Percentiles rank a stretch among this genome's conserved stretches.
Evolutionary conservation across 1,140 invertebrate species (phyloP).

Genomic region (Achroia grisella): DNA sequence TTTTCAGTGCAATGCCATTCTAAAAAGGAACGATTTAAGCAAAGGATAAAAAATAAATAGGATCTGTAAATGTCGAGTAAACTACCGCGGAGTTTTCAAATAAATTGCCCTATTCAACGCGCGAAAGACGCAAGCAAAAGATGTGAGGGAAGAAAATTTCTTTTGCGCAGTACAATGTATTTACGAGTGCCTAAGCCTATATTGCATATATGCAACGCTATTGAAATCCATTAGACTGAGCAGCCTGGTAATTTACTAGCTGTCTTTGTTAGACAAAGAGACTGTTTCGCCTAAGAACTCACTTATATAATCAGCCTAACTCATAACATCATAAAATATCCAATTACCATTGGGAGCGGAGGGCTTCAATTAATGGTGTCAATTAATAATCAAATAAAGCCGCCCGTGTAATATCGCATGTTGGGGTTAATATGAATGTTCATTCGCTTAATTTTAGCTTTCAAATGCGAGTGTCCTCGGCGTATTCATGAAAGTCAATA

Average conservation of each 20-base stretch:
- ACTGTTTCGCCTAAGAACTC: slow-evolving; percentile 35
- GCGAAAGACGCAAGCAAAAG: slow-evolving; percentile 44
- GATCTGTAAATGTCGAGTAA: slow-evolving; percentile 26
- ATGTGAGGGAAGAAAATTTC: slow-evolving; percentile 49
- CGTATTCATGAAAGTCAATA: slow-evolving; percentile 1
- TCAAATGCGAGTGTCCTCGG: neutral
- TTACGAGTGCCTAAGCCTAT: slow-evolving; percentile 56
- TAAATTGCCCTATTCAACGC: slow-evolving; percentile 53
- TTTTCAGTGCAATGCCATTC: neutral
- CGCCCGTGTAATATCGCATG: neutral
- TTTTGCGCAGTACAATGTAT: slow-evolving; percentile 57
- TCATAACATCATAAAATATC: slow-evolving; percentile 38
- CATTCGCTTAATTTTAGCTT: neutral
- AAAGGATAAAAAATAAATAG: slow-evolving; percentile 31
- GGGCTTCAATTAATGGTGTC: slow-evolving; percentile 22
- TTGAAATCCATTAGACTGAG: slow-evolving; percentile 59
- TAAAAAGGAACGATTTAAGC: neutral
- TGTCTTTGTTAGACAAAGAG: slow-evolving; percentile 53
- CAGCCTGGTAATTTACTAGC: slow-evolving; percentile 51
- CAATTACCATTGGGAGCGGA: slow-evolving; percentile 25
- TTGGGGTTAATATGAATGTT: slow-evolving; percentile 1
- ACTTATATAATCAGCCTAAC: slow-evolving; percentile 38
- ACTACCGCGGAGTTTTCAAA: slow-evolving; percentile 38
- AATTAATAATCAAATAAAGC: slow-evolving; percentile 21
- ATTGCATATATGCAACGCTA: slow-evolving; percentile 54